These are phyloP conservation scores for Labrus mixtus DNA, from an alignment of 2,113 vertebrate genomes.

Conservation along the genomic window DNA sequence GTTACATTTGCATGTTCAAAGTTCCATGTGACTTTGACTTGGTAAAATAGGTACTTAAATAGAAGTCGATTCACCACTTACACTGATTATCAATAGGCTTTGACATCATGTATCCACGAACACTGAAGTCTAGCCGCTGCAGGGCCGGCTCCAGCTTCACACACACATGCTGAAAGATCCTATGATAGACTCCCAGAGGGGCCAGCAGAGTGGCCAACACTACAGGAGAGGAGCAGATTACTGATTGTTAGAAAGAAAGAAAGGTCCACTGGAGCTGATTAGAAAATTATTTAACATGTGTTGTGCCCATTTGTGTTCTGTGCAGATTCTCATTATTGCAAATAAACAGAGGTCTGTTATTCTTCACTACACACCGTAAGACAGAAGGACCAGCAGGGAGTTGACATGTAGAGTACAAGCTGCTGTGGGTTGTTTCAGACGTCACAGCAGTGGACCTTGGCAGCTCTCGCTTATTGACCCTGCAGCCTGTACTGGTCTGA, in stretches of 20 bases:
- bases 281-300: not conserved
- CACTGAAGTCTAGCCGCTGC: conserved; percentile 93
- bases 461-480: conserved; percentile 19
- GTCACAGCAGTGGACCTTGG: conserved; percentile 27
- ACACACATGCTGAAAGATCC: conserved; percentile 86
- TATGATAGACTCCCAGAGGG: conserved; percentile 91
- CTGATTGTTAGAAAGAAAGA: not conserved
- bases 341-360: conserved; percentile 3
- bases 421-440: conserved; percentile 43
- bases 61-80: conserved; percentile 78
- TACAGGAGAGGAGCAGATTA: conserved; percentile 54
- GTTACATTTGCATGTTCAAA: too few relatives aligned
- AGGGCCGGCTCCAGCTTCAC: conserved; percentile 90
- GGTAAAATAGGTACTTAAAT: too few relatives aligned
- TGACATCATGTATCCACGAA: conserved; percentile 91
- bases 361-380: not conserved
- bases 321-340: not conserved
- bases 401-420: conserved; percentile 16
- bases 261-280: not conserved
- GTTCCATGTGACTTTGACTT: too few relatives aligned
- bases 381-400: conserved; percentile 7
- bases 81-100: conserved; percentile 91
- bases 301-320: not conserved
- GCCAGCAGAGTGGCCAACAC: conserved; percentile 89
- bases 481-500: conserved; percentile 29